Evolutionary conservation across 2,888 invertebrate species (phyloP).

Genomic region (Lobophora halterata): DNA sequence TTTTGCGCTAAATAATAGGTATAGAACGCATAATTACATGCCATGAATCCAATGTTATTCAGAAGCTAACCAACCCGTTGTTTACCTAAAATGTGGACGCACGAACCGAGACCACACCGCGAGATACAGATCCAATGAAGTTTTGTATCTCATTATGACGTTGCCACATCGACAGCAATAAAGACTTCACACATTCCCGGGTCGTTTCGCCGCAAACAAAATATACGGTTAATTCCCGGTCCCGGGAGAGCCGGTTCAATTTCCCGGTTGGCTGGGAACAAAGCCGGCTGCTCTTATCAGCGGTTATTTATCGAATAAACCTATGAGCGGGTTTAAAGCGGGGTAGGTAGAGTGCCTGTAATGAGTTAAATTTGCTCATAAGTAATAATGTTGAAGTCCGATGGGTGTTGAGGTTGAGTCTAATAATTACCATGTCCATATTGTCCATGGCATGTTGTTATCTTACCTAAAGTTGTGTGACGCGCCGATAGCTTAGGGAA

Average conservation of each 20-base stretch:
- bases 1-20: too few relatives aligned
- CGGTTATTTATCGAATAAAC: constrained; percentile 48
- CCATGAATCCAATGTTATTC: too few relatives aligned
- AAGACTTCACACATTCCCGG: constrained; percentile 6
- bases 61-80: too few relatives aligned
- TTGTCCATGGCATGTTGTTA: too few relatives aligned
- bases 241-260: constrained; percentile 36
- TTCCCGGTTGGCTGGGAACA: constrained; percentile 53
- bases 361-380: not conserved
- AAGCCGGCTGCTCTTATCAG: constrained; percentile 51
- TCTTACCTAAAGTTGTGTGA: too few relatives aligned
- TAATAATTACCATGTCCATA: too few relatives aligned
- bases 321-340: constrained; percentile 4
- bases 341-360: not conserved
- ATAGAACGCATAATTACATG: too few relatives aligned
- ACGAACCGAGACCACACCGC: too few relatives aligned
- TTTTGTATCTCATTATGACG: not conserved
- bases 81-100: too few relatives aligned
- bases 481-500: too few relatives aligned
- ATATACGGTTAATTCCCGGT: constrained; percentile 23
- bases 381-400: not conserved
- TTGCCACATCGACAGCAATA: not conserved
- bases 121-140: too few relatives aligned
- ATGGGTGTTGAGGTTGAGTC: too few relatives aligned
- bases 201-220: constrained; percentile 21